Conservation (phyloP, 2,888 invertebrate species). For the Trisateles emortualis region DNA sequence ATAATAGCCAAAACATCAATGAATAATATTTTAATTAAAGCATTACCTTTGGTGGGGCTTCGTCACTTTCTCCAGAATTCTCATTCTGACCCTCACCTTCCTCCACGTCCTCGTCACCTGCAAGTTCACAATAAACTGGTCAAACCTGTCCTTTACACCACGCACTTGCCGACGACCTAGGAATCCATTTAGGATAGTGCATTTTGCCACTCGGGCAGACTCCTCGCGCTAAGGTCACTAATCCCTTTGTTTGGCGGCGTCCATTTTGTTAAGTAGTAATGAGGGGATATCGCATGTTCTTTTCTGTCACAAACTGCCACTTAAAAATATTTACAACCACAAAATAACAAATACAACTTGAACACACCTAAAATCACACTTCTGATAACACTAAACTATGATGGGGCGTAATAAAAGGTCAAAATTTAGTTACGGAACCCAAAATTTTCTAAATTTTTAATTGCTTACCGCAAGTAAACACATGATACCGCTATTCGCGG, state of each 20-base stretch:
- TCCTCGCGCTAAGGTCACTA: conserved; percentile 88
- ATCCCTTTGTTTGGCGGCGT: conserved; percentile 92
- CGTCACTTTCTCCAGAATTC: conserved; percentile 92
- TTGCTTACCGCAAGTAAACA: conserved; percentile 87
- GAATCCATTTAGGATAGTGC: conserved; percentile 57
- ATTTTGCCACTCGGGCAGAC: conserved; percentile 65
- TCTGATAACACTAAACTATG: conserved; percentile 44
- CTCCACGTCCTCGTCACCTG: conserved; percentile 90
- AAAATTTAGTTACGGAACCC: conserved; percentile 52
- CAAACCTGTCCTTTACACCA: conserved; percentile 69
- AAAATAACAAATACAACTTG: conserved; percentile 74
- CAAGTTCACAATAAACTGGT: conserved; percentile 77
- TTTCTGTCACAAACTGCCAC: conserved; percentile 87
- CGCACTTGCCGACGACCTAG: conserved; percentile 60
- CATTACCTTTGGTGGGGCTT: conserved; percentile 87
- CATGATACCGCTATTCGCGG: conserved; percentile 88
- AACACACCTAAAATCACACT: conserved; percentile 50
- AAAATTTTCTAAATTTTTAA: conserved; percentile 82
- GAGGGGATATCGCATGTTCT: conserved; percentile 90
- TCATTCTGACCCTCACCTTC: conserved; percentile 89
- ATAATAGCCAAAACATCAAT: conserved; percentile 28
- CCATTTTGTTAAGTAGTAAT: conserved; percentile 92
- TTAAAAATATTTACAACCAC: conserved; percentile 85
- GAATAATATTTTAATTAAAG: conserved; percentile 25
- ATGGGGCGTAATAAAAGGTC: conserved; percentile 38